Conservation (phyloP, 2,797 vertebrate genomes). For the Gephyroberyx darwinii region DNA sequence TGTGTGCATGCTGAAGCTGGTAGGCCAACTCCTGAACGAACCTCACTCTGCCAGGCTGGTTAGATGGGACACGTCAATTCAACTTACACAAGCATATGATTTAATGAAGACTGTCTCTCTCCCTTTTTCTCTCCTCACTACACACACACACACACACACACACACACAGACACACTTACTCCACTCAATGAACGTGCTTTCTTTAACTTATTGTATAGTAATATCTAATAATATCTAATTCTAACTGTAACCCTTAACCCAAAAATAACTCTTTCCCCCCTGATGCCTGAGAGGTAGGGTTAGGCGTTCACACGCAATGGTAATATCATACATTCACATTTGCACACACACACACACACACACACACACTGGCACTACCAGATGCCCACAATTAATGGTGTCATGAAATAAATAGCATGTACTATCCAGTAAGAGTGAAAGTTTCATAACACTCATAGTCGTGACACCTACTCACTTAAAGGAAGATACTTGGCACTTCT, state of each 20-base stretch:
- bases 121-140: conserved; percentile 2
- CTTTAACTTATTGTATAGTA: conserved; percentile 13
- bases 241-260: not conserved
- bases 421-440: conserved; percentile 57
- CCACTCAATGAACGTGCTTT: not conserved
- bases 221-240: not conserved
- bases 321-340: conserved; percentile 39
- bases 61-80: conserved; percentile 49
- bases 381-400: conserved; percentile 72
- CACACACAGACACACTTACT: not conserved
- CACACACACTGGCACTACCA: conserved; percentile 20
- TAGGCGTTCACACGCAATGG: conserved; percentile 24
- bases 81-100: conserved; percentile 42
- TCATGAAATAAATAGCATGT: conserved; percentile 68
- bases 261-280: not conserved
- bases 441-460: conserved; percentile 67
- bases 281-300: not conserved
- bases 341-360: conserved; percentile 26
- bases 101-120: conserved; percentile 10
- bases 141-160: not conserved
- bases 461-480: conserved; percentile 57
- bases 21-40: conserved; percentile 16
- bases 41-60: not conserved
- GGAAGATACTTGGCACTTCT: conserved; percentile 34
- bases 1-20: conserved; percentile 12